phyloP scores from a whole-genome alignment of 2,797 vertebrate genomes.

The Trematomus bernacchii region DNA sequence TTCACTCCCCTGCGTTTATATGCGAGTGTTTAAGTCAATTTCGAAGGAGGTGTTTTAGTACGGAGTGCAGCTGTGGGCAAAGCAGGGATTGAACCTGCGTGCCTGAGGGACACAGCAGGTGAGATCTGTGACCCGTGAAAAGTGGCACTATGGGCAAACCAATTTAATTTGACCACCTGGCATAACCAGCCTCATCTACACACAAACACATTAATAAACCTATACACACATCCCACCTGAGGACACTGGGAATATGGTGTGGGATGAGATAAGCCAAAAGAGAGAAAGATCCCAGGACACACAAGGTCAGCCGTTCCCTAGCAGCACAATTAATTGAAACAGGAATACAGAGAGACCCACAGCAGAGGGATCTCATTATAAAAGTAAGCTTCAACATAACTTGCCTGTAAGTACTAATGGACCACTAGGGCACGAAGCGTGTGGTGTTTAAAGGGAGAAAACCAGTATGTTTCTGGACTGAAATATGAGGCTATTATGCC shows the following conservation, averaged over 20 bases:
- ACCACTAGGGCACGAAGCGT: constrained; percentile 28
- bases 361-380: constrained; percentile 37
- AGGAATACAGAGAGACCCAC: neutral
- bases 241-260: constrained; percentile 1
- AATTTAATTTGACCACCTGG: constrained; percentile 36
- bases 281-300: constrained; percentile 11
- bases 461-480: constrained; percentile 4
- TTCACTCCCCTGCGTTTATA: constrained; percentile 15
- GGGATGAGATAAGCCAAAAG: constrained; percentile 18
- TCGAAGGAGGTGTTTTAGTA: constrained; percentile 17
- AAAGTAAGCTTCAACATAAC: constrained; percentile 25
- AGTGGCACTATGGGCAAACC: constrained; percentile 16
- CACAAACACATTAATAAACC: constrained; percentile 12
- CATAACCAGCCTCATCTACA: constrained; percentile 3
- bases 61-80: constrained; percentile 36
- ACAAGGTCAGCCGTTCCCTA: constrained; percentile 24
- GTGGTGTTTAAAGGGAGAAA: neutral
- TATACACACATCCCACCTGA: constrained; percentile 27
- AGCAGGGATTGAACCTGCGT: constrained; percentile 16
- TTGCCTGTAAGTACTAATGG: constrained; percentile 20
- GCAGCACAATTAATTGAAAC: constrained; percentile 31
- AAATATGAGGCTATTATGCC: constrained; percentile 37
- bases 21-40: constrained; percentile 21
- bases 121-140: constrained; percentile 45
- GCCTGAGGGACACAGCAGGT: constrained; percentile 27